Evolutionary conservation across 2,888 invertebrate genomes (phyloP), one percentile per base, ranked within the genome.

Genomic region (Platypus cylindrus): DNA sequence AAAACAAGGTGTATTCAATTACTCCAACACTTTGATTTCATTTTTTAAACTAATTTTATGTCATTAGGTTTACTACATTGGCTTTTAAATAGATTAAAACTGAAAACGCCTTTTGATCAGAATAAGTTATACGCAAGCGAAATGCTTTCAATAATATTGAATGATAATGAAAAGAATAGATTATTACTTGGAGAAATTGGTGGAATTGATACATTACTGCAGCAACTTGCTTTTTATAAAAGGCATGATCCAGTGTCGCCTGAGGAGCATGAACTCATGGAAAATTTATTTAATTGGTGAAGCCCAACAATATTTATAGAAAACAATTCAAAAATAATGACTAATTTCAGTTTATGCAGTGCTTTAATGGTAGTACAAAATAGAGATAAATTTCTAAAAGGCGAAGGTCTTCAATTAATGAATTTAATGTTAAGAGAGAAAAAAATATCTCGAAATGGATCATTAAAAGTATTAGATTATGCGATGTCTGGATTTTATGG

Each of bases 231-330:
- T 48, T 81, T 81, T 52, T 95, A 91, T 64, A 95, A 95, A 62
- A 70, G 91, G 11, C 91, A 94, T 55, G 94, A 95, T 65, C 95
- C 95, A 0, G 68, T 70, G 33, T 78, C 80, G 34, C 76, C 79
- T 2, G 97, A 97, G 61, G 98, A 99, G 59, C 82, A 87, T 51
- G 98, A 98, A 63, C 82, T 90, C 53, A 97, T 98, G 97, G 97
- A 98, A 63, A 98, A 98, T 64, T 68, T 99, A 47, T 99, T 99
- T 59, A 87, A 97, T 62, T 78, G 85, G 42, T 43, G 28, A n/a
- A n/a, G n/a, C n/a, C n/a, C n/a, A n/a, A n/a, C n/a, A 7, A 20
- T 20, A 7, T 20, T 20, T 20, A 20, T 20, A 20, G 5, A 7
- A 20, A 20, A 20, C 20, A 20, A 9, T 9, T 20, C 9, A 20